Conservation (phyloP, 2,797 vertebrate genomes). For the Gallinago nigripennis region DNA sequence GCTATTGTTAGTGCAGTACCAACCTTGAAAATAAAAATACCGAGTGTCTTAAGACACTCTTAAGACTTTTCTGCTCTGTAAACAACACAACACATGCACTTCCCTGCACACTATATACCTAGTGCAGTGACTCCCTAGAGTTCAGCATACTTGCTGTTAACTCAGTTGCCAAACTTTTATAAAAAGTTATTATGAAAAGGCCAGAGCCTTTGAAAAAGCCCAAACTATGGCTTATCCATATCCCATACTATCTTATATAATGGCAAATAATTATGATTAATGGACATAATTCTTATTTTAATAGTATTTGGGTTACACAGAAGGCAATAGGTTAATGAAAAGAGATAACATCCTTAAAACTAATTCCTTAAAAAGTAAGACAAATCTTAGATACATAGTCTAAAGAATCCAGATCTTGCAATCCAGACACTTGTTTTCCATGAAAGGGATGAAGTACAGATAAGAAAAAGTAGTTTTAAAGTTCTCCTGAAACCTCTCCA, state of each 20-base stretch:
- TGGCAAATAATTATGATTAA: not conserved
- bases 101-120: not conserved
- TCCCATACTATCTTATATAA: not conserved
- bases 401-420: not conserved
- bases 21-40: not conserved
- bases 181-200: not conserved
- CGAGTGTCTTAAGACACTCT: not conserved
- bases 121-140: not conserved
- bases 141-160: not conserved
- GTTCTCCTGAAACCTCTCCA: not conserved
- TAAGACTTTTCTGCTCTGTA: not conserved
- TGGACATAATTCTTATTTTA: not conserved
- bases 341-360: not conserved
- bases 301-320: not conserved
- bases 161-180: not conserved
- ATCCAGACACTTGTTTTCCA: not conserved
- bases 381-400: not conserved
- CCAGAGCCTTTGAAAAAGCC: not conserved
- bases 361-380: not conserved
- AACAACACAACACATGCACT: not conserved
- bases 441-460: not conserved
- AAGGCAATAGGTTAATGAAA: not conserved
- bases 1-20: not conserved
- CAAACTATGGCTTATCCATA: not conserved
- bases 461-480: not conserved